Base-by-base conservation (phyloP, 2,888 invertebrate species). In the Scaptomyza reducta region DNA sequence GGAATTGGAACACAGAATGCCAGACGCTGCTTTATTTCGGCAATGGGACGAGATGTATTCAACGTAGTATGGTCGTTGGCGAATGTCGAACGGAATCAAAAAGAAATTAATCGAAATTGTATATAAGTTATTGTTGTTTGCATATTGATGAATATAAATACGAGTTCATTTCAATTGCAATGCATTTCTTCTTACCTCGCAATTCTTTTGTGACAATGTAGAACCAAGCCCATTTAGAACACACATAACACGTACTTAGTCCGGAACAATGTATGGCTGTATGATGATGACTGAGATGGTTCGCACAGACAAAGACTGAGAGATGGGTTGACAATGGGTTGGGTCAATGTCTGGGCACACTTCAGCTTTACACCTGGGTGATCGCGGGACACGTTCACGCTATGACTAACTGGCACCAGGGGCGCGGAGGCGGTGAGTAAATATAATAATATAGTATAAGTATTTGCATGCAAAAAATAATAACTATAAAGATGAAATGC, bases 401-500 rank as follows among this genome's bases (percentile, higher is more conserved):
- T 42, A 35, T 68, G 68, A 74, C 58, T 74, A 76, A 74, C 66
- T 71, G 54, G 47, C 46, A 2, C 4, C 35, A 25, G 46, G 46
- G 25, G 31, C 6, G 47, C 27, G 41, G 45, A 25, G 22, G 31
- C 35, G 45, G 35, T 56, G 18, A 35, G 45, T 25, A 42, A 22
- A 27, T 10, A 25, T 35, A 18, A 18, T 31, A 16, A 22, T 22
- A 22, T 14, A 35, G 10, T 31, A 31, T 31, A 31, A 31, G 31
- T 31, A 31, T 1, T 31, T 31, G 29, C 29, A 33, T 40, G 49
- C 35, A 61, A 25, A 50, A 54, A 25, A 9, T 18, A 22, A 14
- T 14, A 14, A 35, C 27, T 63, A 49, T 53, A 46, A 38, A 45
- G 51, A 64, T n/a, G n/a, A n/a, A n/a, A n/a, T 22, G 22, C 22